Evolutionary conservation across 2,797 vertebrate species (phyloP).

Genomic region (Falco cherrug): DNA sequence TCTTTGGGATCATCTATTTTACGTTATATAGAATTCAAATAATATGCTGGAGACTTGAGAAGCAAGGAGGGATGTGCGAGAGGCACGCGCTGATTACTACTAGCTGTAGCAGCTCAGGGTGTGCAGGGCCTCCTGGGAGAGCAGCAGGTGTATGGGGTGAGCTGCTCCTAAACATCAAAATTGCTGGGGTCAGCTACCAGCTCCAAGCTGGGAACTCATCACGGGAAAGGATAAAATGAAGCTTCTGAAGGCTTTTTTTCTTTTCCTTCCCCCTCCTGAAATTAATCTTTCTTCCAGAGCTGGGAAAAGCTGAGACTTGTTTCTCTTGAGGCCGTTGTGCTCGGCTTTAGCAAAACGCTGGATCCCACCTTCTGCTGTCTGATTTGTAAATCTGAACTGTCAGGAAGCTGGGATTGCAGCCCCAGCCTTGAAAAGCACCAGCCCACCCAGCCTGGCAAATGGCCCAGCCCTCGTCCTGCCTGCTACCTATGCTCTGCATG

Average conservation of each 20-base stretch:
- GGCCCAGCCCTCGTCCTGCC: rapidly evolving
- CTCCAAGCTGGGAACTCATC: not conserved
- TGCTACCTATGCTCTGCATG: rapidly evolving
- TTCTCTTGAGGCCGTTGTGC: not conserved
- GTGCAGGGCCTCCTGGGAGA: not conserved
- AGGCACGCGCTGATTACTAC: not conserved
- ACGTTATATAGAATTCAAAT: not conserved
- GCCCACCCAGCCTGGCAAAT: not conserved
- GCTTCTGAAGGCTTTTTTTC: not conserved
- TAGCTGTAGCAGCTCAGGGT: rapidly evolving
- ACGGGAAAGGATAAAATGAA: not conserved
- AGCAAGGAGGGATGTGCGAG: not conserved
- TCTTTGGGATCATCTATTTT: not conserved
- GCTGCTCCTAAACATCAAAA: not conserved
- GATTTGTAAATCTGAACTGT: not conserved
- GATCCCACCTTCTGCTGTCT: not conserved
- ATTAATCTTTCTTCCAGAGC: not conserved
- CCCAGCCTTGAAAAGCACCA: not conserved
- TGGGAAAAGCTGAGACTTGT: not conserved
- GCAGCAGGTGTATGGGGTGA: not conserved
- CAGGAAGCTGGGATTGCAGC: not conserved
- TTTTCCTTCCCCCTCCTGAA: not conserved
- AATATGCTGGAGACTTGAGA: not conserved
- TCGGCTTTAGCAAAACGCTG: not conserved
- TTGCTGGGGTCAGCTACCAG: not conserved